Conservation (phyloP, 2,888 invertebrate species). For the Heliothis peltigera region DNA sequence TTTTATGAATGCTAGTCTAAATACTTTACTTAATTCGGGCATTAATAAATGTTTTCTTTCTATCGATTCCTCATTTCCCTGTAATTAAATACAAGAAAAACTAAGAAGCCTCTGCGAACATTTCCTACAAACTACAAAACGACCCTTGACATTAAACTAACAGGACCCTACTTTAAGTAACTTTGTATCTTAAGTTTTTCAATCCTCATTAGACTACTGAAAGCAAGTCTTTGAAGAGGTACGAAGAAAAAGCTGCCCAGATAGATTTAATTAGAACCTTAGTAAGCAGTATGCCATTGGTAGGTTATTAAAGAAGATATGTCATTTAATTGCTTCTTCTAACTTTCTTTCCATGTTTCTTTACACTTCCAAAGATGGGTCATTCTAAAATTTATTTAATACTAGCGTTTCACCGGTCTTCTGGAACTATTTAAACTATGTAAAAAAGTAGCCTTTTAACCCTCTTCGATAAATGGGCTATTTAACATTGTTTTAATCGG, state of each 20-base stretch:
- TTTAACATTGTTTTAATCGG: too few relatives aligned
- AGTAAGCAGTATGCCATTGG: neutral
- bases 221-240: neutral
- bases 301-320: neutral
- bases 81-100: neutral
- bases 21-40: too few relatives aligned
- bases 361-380: too few relatives aligned
- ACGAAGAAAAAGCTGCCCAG: neutral
- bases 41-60: too few relatives aligned
- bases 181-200: slow-evolving; percentile 38
- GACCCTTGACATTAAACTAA: slow-evolving; percentile 18
- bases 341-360: too few relatives aligned
- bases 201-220: slow-evolving; percentile 23
- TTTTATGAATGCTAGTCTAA: too few relatives aligned
- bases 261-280: slow-evolving; percentile 5
- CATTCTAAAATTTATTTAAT: too few relatives aligned
- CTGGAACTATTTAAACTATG: too few relatives aligned
- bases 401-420: too few relatives aligned
- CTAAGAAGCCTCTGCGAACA: slow-evolving; percentile 1
- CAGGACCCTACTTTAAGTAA: slow-evolving; percentile 4
- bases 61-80: too few relatives aligned
- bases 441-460: too few relatives aligned
- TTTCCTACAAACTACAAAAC: slow-evolving; percentile 10
- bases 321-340: neutral
- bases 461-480: too few relatives aligned